phyloP scores from a whole-genome alignment of 1,140 invertebrate genomes.

The Leptinotarsa texana region DNA sequence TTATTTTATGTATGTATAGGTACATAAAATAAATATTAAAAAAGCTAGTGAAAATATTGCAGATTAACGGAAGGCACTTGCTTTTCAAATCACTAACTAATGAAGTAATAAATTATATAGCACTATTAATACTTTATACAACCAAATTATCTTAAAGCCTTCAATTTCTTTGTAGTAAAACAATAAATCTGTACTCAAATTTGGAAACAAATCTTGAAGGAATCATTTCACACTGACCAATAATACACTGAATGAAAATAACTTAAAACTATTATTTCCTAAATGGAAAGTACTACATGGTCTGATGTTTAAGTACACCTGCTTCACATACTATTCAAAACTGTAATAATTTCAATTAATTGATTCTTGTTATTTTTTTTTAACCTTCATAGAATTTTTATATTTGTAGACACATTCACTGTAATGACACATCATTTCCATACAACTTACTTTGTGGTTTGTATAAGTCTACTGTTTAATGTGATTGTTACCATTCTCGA shows the following conservation, averaged over 20 bases:
- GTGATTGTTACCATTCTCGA: slow-evolving; percentile 51
- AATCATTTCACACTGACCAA: too few relatives aligned
- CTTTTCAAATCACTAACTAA: neutral
- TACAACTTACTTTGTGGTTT: neutral
- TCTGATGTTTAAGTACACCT: neutral
- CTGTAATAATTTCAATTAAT: neutral
- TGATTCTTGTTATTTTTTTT: too few relatives aligned
- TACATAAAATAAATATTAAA: slow-evolving; percentile 15
- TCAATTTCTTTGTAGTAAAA: too few relatives aligned
- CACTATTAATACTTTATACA: neutral
- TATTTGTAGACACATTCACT: neutral
- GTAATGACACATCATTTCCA: neutral
- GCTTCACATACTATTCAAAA: neutral
- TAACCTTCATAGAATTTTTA: neutral
- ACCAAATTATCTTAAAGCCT: neutral
- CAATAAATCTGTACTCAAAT: too few relatives aligned
- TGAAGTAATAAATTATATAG: neutral
- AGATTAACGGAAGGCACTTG: neutral
- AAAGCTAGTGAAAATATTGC: neutral
- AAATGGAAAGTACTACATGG: too few relatives aligned
- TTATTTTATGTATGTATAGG: slow-evolving; percentile 22
- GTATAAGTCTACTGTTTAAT: slow-evolving; percentile 39
- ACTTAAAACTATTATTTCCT: too few relatives aligned
- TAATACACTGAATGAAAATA: too few relatives aligned
- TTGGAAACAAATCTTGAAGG: too few relatives aligned